Conservation (phyloP, 2,888 invertebrate genomes). For the Eulithis testata region DNA sequence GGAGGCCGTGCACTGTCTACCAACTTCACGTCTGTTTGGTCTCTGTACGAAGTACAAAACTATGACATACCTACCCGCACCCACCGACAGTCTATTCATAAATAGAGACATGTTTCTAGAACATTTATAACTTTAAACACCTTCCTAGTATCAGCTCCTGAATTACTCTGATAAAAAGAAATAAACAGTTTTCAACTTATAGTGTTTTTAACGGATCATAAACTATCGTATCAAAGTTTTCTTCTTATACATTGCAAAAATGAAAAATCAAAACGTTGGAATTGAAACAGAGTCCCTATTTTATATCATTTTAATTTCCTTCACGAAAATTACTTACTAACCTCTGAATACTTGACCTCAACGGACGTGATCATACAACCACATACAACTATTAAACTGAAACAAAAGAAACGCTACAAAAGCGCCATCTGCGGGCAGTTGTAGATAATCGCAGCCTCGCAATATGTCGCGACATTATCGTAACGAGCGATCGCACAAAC, state of each 20-base stretch:
- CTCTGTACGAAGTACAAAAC: not conserved
- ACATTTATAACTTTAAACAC: too few relatives aligned
- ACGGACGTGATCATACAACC: constrained; percentile 21
- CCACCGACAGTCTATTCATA: not conserved
- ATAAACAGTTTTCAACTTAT: too few relatives aligned
- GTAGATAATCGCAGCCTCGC: constrained; percentile 45
- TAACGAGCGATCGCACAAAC: constrained; percentile 62
- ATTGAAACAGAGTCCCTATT: too few relatives aligned
- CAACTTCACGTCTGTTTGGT: constrained; percentile 22
- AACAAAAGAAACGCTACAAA: constrained; percentile 44
- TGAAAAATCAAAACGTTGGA: too few relatives aligned
- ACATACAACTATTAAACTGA: constrained; percentile 30
- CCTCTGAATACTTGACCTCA: constrained; percentile 1
- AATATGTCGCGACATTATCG: constrained; percentile 69
- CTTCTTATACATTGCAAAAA: too few relatives aligned
- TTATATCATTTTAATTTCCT: too few relatives aligned
- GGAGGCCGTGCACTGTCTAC: constrained; percentile 63
- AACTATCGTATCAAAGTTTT: too few relatives aligned
- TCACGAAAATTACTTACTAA: not conserved
- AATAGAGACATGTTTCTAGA: too few relatives aligned
- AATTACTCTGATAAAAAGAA: too few relatives aligned
- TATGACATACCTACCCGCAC: not conserved
- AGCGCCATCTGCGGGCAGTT: constrained; percentile 24
- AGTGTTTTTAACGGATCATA: too few relatives aligned
- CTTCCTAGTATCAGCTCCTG: too few relatives aligned